Conservation (phyloP, 2,888 invertebrate genomes). For the Xylophagus ater region DNA sequence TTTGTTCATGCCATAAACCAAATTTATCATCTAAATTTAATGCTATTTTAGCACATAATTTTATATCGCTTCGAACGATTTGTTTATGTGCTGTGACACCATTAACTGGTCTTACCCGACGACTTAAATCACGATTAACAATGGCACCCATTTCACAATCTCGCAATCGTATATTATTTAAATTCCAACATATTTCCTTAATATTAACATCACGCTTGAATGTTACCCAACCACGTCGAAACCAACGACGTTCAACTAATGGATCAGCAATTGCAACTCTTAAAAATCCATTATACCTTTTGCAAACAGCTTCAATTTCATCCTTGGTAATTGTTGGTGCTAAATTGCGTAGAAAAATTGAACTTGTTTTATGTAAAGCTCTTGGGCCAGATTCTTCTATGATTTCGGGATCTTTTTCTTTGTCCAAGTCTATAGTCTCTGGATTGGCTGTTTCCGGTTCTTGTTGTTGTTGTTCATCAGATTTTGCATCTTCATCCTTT, state of each 20-base stretch:
- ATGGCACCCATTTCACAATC: conserved; percentile 56
- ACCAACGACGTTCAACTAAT: conserved; percentile 89
- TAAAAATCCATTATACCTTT: conserved; percentile 84
- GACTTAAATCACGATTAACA: conserved; percentile 91
- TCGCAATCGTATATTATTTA: conserved; percentile 74
- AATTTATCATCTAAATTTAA: conserved; percentile 80
- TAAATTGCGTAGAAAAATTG: conserved; percentile 91
- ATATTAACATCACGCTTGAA: conserved; percentile 95
- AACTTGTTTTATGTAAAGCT: conserved; percentile 88
- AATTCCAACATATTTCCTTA: conserved; percentile 98
- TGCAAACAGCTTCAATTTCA: conserved; percentile 93
- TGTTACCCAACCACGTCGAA: conserved; percentile 96
- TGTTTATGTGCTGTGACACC: conserved; percentile 82
- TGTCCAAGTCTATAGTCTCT: conserved; percentile 41
- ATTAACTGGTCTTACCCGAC: conserved; percentile 83
- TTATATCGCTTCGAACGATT: conserved; percentile 83
- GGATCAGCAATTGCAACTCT: conserved; percentile 96
- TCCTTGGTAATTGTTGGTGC: conserved; percentile 93
- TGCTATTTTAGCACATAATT: conserved; percentile 82
- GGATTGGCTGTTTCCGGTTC: conserved; percentile 23
- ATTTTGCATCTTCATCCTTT: conserved; percentile 19
- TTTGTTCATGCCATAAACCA: conserved; percentile 54
- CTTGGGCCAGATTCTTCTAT: conserved; percentile 43
- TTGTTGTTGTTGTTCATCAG: background rate
- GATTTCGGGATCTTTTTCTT: conserved; percentile 40